Percentiles rank a stretch among this genome's conserved stretches.
Evolutionary conservation across 1,140 invertebrate genomes (phyloP).

Genomic region (Aphaenogaster ashmeadi): DNA sequence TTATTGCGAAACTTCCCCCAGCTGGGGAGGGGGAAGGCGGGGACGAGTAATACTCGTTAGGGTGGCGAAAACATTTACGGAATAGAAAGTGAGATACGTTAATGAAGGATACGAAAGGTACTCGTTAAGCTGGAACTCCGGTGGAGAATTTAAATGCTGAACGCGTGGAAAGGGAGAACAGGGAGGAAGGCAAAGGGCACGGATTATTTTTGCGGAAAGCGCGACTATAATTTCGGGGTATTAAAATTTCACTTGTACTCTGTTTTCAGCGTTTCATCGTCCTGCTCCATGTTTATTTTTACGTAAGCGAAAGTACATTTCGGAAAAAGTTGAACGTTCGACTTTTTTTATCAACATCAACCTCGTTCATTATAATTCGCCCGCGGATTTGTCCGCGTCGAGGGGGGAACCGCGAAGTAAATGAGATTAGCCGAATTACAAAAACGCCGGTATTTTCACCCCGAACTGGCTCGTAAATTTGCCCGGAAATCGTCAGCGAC

Average conservation of each 20-base stretch:
- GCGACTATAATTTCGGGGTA: conserved; percentile 52
- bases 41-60: conserved; percentile 26
- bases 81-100: conserved; percentile 46
- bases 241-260: conserved; percentile 27
- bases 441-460: not conserved
- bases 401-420: not conserved
- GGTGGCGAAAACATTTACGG: conserved; percentile 31
- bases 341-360: not conserved
- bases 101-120: conserved; percentile 45
- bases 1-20: conserved; percentile 71
- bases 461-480: not conserved
- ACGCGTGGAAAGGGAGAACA: not conserved
- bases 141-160: conserved; percentile 17
- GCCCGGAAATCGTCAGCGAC: not conserved
- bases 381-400: not conserved
- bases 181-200: not conserved
- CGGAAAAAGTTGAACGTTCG: not conserved
- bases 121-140: conserved; percentile 23
- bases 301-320: not conserved
- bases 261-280: not conserved
- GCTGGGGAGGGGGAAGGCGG: no score
- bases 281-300: not conserved
- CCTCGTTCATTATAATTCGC: not conserved
- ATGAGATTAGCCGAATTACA: conserved; percentile 24
- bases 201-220: conserved; percentile 31